Evolutionary conservation across 2,797 vertebrate genomes (phyloP).

Genomic region (Carduelis carduelis): DNA sequence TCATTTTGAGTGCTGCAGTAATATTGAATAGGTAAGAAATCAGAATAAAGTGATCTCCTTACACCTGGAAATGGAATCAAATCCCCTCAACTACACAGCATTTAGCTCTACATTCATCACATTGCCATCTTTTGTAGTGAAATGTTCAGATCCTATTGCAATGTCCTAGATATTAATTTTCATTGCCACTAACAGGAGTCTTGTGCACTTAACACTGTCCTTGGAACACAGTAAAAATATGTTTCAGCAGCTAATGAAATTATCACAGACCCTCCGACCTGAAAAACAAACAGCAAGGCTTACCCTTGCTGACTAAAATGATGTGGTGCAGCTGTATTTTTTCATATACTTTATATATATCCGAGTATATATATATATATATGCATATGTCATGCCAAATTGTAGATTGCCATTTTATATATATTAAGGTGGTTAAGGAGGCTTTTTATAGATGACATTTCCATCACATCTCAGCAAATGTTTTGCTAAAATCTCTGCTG

Average conservation of each 20-base stretch:
- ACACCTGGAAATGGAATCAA: not conserved
- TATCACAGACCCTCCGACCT: not conserved
- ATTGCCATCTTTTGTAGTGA: not conserved
- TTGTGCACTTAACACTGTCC: constrained; percentile 31
- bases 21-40: not conserved
- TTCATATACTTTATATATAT: not conserved
- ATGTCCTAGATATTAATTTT: constrained; percentile 30
- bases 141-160: not conserved
- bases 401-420: constrained; percentile 35
- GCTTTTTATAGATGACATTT: constrained; percentile 61
- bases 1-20: not conserved
- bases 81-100: not conserved
- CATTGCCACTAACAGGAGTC: not conserved
- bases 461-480: constrained; percentile 24
- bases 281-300: constrained; percentile 23
- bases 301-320: constrained; percentile 14
- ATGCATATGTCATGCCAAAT: constrained; percentile 11
- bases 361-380: not conserved
- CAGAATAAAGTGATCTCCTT: constrained; percentile 5
- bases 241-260: constrained; percentile 48
- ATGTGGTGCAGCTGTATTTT: constrained; percentile 32
- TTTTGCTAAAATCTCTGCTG: constrained; percentile 10
- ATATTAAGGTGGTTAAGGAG: constrained; percentile 7
- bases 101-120: not conserved
- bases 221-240: constrained; percentile 29